Base-by-base conservation (phyloP, 2,797 vertebrate genomes). In the Xenopus petersii region DNA sequence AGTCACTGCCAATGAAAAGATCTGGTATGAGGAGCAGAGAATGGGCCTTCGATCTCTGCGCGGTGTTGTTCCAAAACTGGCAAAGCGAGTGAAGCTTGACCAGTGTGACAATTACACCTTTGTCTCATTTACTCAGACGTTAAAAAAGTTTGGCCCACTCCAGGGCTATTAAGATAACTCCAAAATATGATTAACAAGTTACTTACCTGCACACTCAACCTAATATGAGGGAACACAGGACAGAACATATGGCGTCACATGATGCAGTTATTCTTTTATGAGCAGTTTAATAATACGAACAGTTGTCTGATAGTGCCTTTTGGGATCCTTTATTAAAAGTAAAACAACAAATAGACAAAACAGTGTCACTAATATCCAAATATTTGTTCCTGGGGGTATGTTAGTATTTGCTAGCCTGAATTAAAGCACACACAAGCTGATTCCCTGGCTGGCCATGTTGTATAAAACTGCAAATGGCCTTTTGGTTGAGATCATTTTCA, bases 51-150 rank as follows among this genome's bases (percentile, higher is more conserved):
- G 63, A 12, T 87, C 81, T 5, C 75, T 87, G 13, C 80, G 82
- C 26, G 81, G 76, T 12, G 65, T 85, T 0, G 33, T 86, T 46
- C 83, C 84, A 3, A 88, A 84, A 46, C 64, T 86, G 70, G 82
- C 56, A 1, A 88, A 83, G 80, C 87, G 84, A 47, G 81, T 84
- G 30, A 88, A 85, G 73, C 78, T 87, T 74, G 80, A 86, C 15
- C 81, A 85, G 55, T 83, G 80, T 59, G 82, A 90, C 80, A 83
- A 86, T 77, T 87, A 85, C 56, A 84, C 81, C 68, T 89, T 86
- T 33, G 80, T 86, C 68, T 88, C 86, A 0, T 86, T 89, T 26
- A 86, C 83, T 72, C 85, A 87, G 70, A 82, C 80, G 73, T 88
- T 83, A 64, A 70, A 77, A 74, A 86, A 80, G 16, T 81, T 85